Evolutionary conservation across 2,797 vertebrate genomes (phyloP), one percentile per base, ranked within the genome.

Genomic region (Sebastes hopkinsi): DNA sequence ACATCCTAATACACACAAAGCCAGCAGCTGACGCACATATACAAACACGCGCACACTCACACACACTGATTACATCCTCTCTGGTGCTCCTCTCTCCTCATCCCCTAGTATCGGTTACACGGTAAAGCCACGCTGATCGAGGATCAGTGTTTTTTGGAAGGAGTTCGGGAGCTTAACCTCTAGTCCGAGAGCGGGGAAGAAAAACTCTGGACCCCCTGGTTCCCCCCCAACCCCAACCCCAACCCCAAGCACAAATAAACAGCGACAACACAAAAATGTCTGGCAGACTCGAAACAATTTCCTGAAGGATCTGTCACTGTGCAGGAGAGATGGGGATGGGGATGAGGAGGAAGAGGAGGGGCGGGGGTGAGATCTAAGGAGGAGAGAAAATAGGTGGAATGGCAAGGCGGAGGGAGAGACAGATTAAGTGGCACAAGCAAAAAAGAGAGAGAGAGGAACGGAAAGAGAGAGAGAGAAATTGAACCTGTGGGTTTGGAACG

Each of bases 211-310:
- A 67, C 66, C 82, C 81, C 72, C 22, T 58, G 75, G 77, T 67
- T 65, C 2, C 14, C 20, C 86, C 79, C 18, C 16, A 46, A 92
- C 78, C 8, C 75, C 81, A 75, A 92, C 77, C 50, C 8, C 14
- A 46, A 42, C 86, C 80, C 77, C 81, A 73, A 92, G 82, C 87
- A 81, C 89, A 93, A 95, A 95, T 93, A 95, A 95, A 94, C 92
- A 92, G 91, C 88, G 87, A 92, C 82, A 89, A 89, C 86, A 85
- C 80, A 90, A 92, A 90, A 90, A 93, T 88, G 90, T 90, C 92
- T 91, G 86, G 89, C 90, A 87, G 90, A 87, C 89, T 89, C 70
- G 50, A 93, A 94, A 94, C 93, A 93, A 94, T 95, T 94, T 95
- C 93, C 94, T 95, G 90, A 86, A 91, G 91, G 90, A 94, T 94